Evolutionary conservation across 2,888 invertebrate genomes (phyloP).

Genomic region (Hydroisotoma schaefferi): DNA sequence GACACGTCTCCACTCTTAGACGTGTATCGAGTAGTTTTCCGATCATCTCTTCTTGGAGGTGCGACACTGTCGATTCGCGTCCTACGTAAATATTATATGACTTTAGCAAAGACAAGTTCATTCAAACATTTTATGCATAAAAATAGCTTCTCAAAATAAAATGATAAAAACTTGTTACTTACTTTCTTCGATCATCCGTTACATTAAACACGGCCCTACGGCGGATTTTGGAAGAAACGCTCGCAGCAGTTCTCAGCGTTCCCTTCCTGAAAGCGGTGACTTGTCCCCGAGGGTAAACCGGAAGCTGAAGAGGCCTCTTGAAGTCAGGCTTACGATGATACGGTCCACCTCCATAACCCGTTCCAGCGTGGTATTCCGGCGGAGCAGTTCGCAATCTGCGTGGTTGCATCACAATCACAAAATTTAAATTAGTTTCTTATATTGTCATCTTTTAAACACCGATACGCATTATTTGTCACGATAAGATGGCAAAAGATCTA

Average conservation of each 20-base stretch:
- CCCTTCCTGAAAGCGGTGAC: constrained; percentile 28
- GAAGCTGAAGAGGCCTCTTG: constrained; percentile 18
- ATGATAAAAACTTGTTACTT: too few species aligned
- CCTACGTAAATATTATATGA: too few species aligned
- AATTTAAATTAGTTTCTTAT: too few species aligned
- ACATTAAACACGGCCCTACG: constrained; percentile 12
- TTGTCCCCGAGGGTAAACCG: constrained; percentile 13
- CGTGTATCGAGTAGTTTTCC: background rate
- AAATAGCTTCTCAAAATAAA: too few species aligned
- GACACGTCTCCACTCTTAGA: constrained; percentile 16
- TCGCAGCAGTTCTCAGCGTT: constrained; percentile 36
- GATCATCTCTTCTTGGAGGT: background rate
- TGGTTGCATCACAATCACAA: too few species aligned
- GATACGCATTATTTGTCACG: too few species aligned
- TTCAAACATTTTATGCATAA: too few species aligned
- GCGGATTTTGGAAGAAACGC: constrained; percentile 28
- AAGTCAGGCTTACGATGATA: constrained; percentile 22
- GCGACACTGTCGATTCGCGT: too few species aligned
- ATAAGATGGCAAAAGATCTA: too few species aligned
- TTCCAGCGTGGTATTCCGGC: constrained; percentile 43
- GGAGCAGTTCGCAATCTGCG: constrained; percentile 48
- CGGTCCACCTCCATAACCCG: background rate
- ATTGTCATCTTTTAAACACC: too few species aligned
- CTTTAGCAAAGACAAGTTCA: too few species aligned
- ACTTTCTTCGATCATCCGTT: too few species aligned